Evolutionary conservation across 2,888 invertebrate genomes (phyloP).

Genomic region (Scaptomyza polygonia): DNA sequence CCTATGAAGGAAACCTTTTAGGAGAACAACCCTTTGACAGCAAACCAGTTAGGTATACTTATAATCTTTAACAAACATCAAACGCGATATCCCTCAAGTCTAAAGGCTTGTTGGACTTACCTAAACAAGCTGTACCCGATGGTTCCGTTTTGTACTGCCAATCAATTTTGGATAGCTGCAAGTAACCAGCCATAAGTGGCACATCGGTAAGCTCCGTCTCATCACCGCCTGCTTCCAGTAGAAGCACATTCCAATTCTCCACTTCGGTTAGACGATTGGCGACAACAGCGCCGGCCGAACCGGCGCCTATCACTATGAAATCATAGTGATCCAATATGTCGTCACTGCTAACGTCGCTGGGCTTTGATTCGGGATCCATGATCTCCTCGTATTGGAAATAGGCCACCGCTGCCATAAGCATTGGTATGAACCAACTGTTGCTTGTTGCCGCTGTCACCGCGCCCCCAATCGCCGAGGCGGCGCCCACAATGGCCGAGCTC

Average conservation of each 20-base stretch:
- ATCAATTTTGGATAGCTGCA: slow-evolving; percentile 93
- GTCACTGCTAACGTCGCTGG: slow-evolving; percentile 89
- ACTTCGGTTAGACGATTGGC: slow-evolving; percentile 93
- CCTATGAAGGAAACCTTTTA: no score
- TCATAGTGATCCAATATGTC: slow-evolving; percentile 89
- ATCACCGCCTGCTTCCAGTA: slow-evolving; percentile 94
- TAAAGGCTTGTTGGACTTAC: slow-evolving; percentile 84
- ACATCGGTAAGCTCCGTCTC: slow-evolving; percentile 96
- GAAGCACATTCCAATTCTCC: slow-evolving; percentile 91
- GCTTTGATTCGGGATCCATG: slow-evolving; percentile 92
- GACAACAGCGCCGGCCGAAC: slow-evolving; percentile 94
- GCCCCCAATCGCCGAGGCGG: slow-evolving; percentile 88
- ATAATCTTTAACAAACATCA: no score
- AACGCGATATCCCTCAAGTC: no score
- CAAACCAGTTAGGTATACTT: no score
- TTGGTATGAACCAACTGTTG: slow-evolving; percentile 92
- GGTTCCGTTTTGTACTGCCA: slow-evolving; percentile 98
- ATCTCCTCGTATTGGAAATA: slow-evolving; percentile 95
- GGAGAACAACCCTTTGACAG: no score
- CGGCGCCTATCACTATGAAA: slow-evolving; percentile 93
- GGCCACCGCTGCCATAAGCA: slow-evolving; percentile 92
- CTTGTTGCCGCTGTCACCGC: slow-evolving; percentile 89
- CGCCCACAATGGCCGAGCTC: slow-evolving; percentile 87
- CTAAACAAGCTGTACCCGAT: slow-evolving; percentile 91
- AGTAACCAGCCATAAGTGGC: slow-evolving; percentile 93